Percentiles rank a stretch among this genome's conserved stretches.
Conservation (phyloP, 2,113 vertebrate genomes). For the Corythornis cristatus region DNA sequence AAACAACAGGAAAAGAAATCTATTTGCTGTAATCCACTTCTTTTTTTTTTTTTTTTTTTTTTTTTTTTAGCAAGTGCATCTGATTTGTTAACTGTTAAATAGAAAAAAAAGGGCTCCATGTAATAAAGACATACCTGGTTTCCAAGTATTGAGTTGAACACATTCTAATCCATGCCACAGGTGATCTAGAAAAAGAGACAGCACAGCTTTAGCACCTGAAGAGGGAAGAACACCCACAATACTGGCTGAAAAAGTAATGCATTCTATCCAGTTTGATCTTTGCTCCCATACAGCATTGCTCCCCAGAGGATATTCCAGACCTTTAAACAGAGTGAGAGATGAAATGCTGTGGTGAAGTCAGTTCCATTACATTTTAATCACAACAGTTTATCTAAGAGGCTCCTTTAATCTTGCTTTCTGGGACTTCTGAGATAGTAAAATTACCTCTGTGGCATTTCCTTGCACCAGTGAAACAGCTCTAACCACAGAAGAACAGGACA, state of each 20-base stretch:
- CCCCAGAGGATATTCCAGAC: background rate
- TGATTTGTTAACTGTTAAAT: background rate
- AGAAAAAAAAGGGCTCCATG: background rate
- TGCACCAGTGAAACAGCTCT: background rate
- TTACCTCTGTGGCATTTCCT: background rate
- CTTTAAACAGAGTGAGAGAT: background rate
- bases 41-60: background rate
- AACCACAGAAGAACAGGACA: background rate
- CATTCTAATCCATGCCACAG: background rate
- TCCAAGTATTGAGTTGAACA: background rate
- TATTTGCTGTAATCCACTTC: background rate
- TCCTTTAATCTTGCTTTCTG: background rate
- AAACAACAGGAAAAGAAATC: conserved; percentile 5
- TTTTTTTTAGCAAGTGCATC: background rate
- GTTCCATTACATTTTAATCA: background rate
- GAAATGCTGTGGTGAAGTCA: background rate
- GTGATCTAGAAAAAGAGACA: background rate
- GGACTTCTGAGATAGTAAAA: background rate
- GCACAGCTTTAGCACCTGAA: background rate
- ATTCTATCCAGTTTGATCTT: background rate
- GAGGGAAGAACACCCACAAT: background rate
- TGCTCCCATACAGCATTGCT: background rate
- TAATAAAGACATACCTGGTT: background rate
- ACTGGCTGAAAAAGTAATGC: background rate
- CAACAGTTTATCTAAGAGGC: background rate